phyloP scores from a whole-genome alignment of 2,113 vertebrate genomes.

The Athene noctua region DNA sequence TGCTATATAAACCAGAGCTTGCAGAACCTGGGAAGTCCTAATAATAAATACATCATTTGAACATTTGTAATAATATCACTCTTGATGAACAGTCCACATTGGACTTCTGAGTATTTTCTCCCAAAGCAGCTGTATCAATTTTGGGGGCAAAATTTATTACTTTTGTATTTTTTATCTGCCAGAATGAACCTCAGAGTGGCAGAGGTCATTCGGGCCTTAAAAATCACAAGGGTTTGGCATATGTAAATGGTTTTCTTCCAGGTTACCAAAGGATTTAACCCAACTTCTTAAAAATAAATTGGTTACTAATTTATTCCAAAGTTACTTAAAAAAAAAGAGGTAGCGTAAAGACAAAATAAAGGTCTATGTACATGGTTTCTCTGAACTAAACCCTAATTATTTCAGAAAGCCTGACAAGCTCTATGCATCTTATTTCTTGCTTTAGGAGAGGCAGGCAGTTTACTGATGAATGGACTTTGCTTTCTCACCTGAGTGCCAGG shows the following conservation, averaged over 20 bases:
- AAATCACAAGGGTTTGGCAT: not conserved
- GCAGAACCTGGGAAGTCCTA: not conserved
- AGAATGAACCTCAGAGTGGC: not conserved
- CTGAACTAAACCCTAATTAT: not conserved
- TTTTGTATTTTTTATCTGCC: not conserved
- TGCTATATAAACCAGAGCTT: not conserved
- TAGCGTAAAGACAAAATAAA: not conserved
- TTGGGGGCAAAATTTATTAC: accelerated
- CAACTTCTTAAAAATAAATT: not conserved
- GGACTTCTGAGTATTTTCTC: not conserved
- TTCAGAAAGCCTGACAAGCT: not conserved
- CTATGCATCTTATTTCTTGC: not conserved
- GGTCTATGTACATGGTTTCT: not conserved
- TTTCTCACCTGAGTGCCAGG: not conserved
- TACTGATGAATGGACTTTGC: not conserved
- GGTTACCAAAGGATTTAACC: not conserved
- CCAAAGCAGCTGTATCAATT: not conserved
- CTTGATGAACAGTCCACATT: not conserved
- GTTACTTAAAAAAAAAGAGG: not conserved
- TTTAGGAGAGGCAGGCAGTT: not conserved
- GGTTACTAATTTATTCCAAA: not conserved
- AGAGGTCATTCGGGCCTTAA: not conserved
- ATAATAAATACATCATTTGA: not conserved
- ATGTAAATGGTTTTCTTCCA: not conserved
- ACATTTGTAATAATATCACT: not conserved